Conservation (phyloP, 2,113 vertebrate genomes). For the Calidris pygmaea region DNA sequence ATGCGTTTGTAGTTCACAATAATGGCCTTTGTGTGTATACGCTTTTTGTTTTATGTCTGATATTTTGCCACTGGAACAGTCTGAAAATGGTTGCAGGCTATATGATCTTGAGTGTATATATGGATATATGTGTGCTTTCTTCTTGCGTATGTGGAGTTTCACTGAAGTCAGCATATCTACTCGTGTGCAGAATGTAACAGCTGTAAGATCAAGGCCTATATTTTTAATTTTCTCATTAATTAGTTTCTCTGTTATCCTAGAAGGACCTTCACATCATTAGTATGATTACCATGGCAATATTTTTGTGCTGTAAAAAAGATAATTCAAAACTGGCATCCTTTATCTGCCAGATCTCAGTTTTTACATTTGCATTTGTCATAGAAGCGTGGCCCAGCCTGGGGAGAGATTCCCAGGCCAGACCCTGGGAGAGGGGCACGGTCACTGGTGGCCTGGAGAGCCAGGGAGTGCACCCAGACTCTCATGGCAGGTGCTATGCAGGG, state of each 20-base stretch:
- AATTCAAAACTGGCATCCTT: background rate
- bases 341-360: background rate
- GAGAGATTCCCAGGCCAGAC: background rate
- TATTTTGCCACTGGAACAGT: background rate
- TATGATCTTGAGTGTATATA: background rate
- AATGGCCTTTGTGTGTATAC: background rate
- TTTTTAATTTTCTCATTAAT: slow-evolving; percentile 38
- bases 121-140: background rate
- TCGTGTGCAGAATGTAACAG: background rate
- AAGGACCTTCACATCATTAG: background rate
- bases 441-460: background rate
- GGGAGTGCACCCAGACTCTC: background rate
- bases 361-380: background rate
- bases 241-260: background rate
- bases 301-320: background rate
- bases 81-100: background rate
- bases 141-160: background rate
- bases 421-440: background rate
- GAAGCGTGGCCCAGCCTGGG: background rate
- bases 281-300: background rate
- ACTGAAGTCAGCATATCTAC: background rate
- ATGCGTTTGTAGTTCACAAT: slow-evolving; percentile 21
- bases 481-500: background rate
- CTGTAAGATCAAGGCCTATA: slow-evolving; percentile 16
- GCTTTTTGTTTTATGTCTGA: slow-evolving; percentile 27